Conservation (phyloP, 2,797 vertebrate species). For the Acestrorhynchus altus region DNA sequence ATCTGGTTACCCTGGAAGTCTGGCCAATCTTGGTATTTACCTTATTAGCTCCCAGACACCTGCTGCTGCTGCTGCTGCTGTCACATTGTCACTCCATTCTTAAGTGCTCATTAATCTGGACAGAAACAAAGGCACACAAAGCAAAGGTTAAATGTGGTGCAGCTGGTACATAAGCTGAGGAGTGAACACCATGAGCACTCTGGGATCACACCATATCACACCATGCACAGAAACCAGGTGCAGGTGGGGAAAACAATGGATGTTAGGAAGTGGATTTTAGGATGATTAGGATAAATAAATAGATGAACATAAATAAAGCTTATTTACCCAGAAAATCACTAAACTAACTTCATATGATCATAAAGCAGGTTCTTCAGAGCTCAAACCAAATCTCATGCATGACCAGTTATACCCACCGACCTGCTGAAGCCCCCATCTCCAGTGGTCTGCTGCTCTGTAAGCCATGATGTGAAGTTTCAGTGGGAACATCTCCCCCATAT, state of each 20-base stretch:
- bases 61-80: conserved; percentile 29
- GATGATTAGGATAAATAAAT: too few relatives aligned
- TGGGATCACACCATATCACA: not conserved
- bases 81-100: conserved; percentile 7
- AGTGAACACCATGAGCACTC: not conserved
- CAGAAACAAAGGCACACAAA: not conserved
- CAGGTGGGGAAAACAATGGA: too few relatives aligned
- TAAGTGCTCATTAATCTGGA: not conserved
- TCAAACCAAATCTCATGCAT: not conserved
- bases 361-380: not conserved
- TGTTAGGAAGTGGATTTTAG: too few relatives aligned
- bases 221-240: not conserved
- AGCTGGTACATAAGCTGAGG: too few relatives aligned
- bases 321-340: not conserved
- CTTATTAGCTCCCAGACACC: conserved; percentile 36
- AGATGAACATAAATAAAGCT: not conserved
- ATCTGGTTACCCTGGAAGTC: conserved; percentile 37
- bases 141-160: not conserved
- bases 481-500: not conserved
- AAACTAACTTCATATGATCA: not conserved
- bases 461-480: not conserved
- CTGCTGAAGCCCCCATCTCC: conserved; percentile 4
- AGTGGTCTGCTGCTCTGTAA: not conserved
- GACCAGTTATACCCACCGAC: not conserved
- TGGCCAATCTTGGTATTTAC: conserved; percentile 43